These are phyloP conservation scores for Palythoa grandis DNA, from an alignment of 92 coral and sea anemone genomes.

Conservation along the genomic window DNA sequence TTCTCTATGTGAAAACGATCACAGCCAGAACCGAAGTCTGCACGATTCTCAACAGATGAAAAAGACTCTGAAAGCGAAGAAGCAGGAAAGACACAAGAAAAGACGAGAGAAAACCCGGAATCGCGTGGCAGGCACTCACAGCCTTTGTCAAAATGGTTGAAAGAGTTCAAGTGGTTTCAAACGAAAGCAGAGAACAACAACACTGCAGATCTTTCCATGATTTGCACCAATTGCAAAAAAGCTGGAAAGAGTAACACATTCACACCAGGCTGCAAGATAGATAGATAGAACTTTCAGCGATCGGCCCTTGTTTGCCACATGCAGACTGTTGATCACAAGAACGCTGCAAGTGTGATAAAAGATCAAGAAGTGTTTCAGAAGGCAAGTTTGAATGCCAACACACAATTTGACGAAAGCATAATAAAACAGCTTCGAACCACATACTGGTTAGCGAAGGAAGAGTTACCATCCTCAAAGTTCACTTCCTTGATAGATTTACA, in stretches of 20 bases:
- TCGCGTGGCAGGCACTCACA: conserved; percentile 13
- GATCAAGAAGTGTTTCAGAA: neutral
- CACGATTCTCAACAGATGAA: conserved; percentile 7
- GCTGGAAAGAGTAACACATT: neutral
- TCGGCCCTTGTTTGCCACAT: neutral
- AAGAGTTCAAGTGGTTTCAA: conserved; percentile 13
- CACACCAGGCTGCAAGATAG: neutral
- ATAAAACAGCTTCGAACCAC: too few relatives aligned
- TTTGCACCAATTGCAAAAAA: conserved; percentile 16
- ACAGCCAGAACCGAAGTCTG: conserved; percentile 10
- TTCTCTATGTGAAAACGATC: conserved; percentile 25
- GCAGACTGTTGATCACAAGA: conserved; percentile 9
- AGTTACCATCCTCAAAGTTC: too few relatives aligned
- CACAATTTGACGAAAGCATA: too few relatives aligned
- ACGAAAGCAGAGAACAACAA: conserved; percentile 11
- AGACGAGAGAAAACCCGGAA: neutral
- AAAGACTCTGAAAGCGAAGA: conserved; percentile 8
- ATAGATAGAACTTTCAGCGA: conserved; percentile 10
- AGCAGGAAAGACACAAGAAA: conserved; percentile 2
- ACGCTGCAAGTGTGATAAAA: neutral
- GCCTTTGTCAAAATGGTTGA: conserved; percentile 14
- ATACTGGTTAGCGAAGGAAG: too few relatives aligned
- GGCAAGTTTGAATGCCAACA: too few relatives aligned
- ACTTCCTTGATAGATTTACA: too few relatives aligned
- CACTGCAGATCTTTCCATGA: conserved; percentile 30